Conservation (phyloP, 2,888 invertebrate species). For the Lasioglossum morio region DNA sequence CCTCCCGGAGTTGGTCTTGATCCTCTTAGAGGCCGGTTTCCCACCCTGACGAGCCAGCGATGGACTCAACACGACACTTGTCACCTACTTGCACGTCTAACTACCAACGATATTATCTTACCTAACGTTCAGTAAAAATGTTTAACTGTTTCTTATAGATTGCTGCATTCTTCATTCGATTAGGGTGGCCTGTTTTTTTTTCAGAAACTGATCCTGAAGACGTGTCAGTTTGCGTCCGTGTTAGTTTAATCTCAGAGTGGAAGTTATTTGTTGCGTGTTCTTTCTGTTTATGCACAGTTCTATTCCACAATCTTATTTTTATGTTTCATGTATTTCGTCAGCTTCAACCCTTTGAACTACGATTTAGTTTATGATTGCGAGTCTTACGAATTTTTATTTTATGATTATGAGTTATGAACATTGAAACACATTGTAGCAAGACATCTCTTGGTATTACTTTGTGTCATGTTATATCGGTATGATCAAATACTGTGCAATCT, state of each 20-base stretch:
- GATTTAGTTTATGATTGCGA: no score
- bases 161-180: neutral
- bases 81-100: neutral
- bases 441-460: no score
- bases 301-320: neutral
- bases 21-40: constrained; percentile 53
- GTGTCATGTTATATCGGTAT: no score
- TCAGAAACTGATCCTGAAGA: neutral
- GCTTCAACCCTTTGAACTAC: neutral
- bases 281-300: no score
- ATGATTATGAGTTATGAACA: no score
- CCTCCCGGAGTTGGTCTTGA: constrained; percentile 44
- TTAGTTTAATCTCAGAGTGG: neutral
- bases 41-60: constrained; percentile 8
- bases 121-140: neutral
- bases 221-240: neutral
- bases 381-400: no score
- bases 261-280: no score
- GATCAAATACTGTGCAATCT: no score
- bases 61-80: neutral
- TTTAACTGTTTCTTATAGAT: neutral
- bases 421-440: no score
- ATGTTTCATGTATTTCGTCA: neutral
- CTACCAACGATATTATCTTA: neutral
- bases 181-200: neutral